phyloP scores from a whole-genome alignment of 2,113 vertebrate species.

The Falcunculus frontatus region DNA sequence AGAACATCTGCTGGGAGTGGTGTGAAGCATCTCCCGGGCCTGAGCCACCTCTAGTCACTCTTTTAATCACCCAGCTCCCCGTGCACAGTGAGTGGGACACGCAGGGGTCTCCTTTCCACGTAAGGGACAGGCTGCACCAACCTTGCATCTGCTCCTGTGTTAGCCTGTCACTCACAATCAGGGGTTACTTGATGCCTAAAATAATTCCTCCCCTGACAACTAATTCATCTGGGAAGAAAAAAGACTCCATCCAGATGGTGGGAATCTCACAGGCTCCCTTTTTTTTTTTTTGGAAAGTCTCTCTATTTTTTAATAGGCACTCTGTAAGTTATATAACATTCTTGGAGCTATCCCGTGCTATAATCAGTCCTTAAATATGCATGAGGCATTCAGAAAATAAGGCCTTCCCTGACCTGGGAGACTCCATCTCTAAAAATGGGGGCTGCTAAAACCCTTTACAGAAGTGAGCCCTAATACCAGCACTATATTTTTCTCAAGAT shows the following conservation, averaged over 20 bases:
- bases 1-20: constrained; percentile 10
- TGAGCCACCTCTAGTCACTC: constrained; percentile 1
- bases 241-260: constrained; percentile 63
- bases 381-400: constrained; percentile 27
- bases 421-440: background rate
- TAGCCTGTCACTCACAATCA: constrained; percentile 65
- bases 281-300: background rate
- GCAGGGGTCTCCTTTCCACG: constrained; percentile 20
- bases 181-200: constrained; percentile 64
- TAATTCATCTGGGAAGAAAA: constrained; percentile 66
- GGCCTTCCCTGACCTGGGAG: background rate
- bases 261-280: constrained; percentile 44
- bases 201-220: constrained; percentile 63
- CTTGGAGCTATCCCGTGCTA: background rate
- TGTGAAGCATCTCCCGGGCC: background rate
- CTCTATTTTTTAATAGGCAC: constrained; percentile 10
- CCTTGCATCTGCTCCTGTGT: constrained; percentile 64
- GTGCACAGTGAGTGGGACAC: constrained; percentile 14
- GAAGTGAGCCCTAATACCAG: background rate
- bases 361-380: constrained; percentile 8
- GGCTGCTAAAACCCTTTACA: background rate
- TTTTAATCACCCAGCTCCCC: background rate
- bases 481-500: background rate
- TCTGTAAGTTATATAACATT: constrained; percentile 46
- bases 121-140: constrained; percentile 33